Base-by-base conservation (phyloP, 2,113 vertebrate genomes). In the Astur gentilis region DNA sequence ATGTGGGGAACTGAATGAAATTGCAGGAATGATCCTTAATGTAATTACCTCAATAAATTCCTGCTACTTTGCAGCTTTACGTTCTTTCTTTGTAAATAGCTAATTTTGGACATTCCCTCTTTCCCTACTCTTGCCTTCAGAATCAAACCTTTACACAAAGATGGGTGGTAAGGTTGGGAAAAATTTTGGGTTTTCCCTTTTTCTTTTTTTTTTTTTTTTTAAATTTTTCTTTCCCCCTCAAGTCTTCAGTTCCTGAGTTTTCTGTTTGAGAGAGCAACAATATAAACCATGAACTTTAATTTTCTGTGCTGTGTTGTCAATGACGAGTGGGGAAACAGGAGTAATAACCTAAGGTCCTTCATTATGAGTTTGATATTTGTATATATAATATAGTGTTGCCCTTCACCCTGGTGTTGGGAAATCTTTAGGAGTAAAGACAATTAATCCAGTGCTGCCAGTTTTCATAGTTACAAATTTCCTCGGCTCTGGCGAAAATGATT, bases 121-220 rank as follows among this genome's bases (percentile, higher is more conserved):
- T 73, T 78, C n/a, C 10, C 22, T 66, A 42, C 5, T 47, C 26
- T 27, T 83, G 18, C 13, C 36, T 77, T 83, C 40, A 67, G 8
- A 79, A 71, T 26, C 47, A 70, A 75, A 82, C 21, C 8, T 78
- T 83, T 47, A 27, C 13, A 49, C 21, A 61, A 61, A 47, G 6
- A 10, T 12, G 8, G 13, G 6, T 52, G 7, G 4, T 54, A 70
- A 66, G 11, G 11, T 54, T 57, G 25, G 25, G 45, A 25, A 75
- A 90, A 75, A 57, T 5, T 7, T 2, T 2, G 3, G 1, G 0
- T 3, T 19, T 25, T 55, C 9, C 7, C 5, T 16, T 3, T 40
- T 40, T 40, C 40, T 36, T 40, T 40, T 36, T 32, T 3, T 26
- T 50, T 50, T 49, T 50, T 16, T 26, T 52, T 26, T 52, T 18